Base-by-base conservation (phyloP, 2,113 vertebrate species). In the Gymnarchus niloticus region DNA sequence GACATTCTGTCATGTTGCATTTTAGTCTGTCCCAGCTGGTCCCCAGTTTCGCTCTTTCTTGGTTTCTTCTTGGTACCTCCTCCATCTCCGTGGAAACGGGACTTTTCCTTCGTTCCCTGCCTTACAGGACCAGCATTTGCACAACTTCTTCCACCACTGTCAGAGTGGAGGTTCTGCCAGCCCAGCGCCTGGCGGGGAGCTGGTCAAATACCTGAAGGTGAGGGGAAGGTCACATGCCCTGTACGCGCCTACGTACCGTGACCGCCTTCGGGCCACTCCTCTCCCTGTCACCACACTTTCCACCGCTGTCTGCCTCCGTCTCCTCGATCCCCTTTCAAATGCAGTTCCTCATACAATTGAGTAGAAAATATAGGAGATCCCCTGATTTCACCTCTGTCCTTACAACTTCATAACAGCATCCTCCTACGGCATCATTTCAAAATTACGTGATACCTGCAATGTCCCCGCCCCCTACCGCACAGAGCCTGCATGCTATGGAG, bases 121-220 rank as follows among this genome's bases (percentile, higher is more conserved):
- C 46, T 83, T 87, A 78, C 88, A 99, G 98, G 98, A 99, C 92
- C 98, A 98, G 88, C 98, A 99, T 92, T 94, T 99, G 91, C 96
- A 99, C 93, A 99, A 99, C 90, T 99, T 99, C 91, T 99, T 99
- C 90, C 95, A 97, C 85, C 97, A 99, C 93, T 98, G 96, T 94
- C 96, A 99, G 91, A 96, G 92, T 93, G 93, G 92, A 0, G 93
- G 95, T 48, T 94, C 95, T 0, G 94, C 93, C 86, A 92, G 95
- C 44, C 96, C 94, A 87, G 92, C 92, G n/a, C 90, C 96, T 56
- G 97, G 96, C 89, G 95, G 92, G 86, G 96, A 98, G 65, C 96
- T 99, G 87, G 96, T 99, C 46, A 99, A 99, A 90, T 99, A 97
- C 90, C 96, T 99, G 84, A 99, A 99, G 97, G 98, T 99, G 96